Conservation (phyloP, 2,113 vertebrate species). For the Amphiprion ocellaris region DNA sequence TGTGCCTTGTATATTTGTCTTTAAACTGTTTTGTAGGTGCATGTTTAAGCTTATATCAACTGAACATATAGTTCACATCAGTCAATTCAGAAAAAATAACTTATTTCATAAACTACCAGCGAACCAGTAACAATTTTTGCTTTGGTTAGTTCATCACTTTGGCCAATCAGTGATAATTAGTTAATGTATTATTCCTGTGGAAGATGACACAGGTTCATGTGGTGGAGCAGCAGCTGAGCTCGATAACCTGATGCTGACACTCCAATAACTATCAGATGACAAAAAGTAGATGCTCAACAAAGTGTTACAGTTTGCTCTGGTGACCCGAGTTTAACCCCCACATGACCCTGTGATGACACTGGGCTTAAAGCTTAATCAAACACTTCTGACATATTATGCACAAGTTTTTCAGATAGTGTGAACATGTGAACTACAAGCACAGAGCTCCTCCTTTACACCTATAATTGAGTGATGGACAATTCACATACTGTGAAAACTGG, state of each 20-base stretch:
- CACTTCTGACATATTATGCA: background rate
- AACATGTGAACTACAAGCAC: no score
- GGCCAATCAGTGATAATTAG: no score
- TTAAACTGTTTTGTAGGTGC: no score
- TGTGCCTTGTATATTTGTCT: no score
- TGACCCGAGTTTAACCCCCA: slow-evolving; percentile 34
- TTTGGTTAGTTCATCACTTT: no score
- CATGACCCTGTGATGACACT: slow-evolving; percentile 31
- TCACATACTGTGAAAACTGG: background rate
- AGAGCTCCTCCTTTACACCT: background rate
- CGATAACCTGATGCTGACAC: slow-evolving; percentile 43
- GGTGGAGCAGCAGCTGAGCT: slow-evolving; percentile 25
- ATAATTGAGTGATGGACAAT: background rate
- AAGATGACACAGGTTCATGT: slow-evolving; percentile 29
- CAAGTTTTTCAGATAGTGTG: background rate
- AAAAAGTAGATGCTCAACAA: slow-evolving; percentile 25
- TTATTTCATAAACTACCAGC: no score
- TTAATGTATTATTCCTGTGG: background rate
- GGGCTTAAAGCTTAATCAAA: slow-evolving; percentile 23
- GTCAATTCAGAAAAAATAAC: no score
- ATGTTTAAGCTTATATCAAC: no score
- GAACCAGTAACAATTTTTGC: no score
- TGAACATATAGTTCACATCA: no score
- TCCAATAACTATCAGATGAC: slow-evolving; percentile 51
- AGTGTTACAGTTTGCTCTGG: slow-evolving; percentile 36